Conservation (phyloP, 2,113 vertebrate species). For the Eublepharis macularius region DNA sequence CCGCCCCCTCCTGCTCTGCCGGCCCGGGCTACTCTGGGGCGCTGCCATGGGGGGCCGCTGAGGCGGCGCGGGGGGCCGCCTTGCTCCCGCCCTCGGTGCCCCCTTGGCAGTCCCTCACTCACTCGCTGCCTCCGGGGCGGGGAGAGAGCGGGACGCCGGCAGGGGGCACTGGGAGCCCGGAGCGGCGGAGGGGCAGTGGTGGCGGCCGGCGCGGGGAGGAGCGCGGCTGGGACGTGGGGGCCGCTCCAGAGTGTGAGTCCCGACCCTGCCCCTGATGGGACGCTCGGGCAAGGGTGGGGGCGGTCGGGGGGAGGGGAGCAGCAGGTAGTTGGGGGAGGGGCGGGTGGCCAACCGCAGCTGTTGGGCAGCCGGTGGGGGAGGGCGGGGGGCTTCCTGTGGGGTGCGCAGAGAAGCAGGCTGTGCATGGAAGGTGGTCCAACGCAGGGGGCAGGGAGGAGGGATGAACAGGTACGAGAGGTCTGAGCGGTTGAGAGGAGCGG, state of each 20-base stretch:
- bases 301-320: slow-evolving; percentile 49
- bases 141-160: slow-evolving; percentile 50
- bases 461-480: neutral
- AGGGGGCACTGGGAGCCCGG: slow-evolving; percentile 45
- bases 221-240: slow-evolving; percentile 63
- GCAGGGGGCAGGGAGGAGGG: neutral
- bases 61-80: slow-evolving; percentile 54
- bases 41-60: slow-evolving; percentile 71
- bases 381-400: neutral
- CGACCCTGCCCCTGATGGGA: slow-evolving; percentile 35
- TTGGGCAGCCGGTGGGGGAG: slow-evolving; percentile 3
- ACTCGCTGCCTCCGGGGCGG: slow-evolving; percentile 56
- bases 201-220: slow-evolving; percentile 44
- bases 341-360: neutral
- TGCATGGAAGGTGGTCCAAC: neutral
- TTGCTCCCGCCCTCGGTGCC: slow-evolving; percentile 52
- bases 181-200: slow-evolving; percentile 46
- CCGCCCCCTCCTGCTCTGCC: slow-evolving; percentile 27
- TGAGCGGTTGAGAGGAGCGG: no score
- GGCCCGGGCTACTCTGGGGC: slow-evolving; percentile 59
- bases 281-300: slow-evolving; percentile 37
- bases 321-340: slow-evolving; percentile 56
- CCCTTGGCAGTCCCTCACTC: slow-evolving; percentile 35
- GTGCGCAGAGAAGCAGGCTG: slow-evolving; percentile 30
- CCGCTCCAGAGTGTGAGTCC: slow-evolving; percentile 62